These are phyloP conservation scores for Himalopsyche tibetana DNA, from an alignment of 2,888 invertebrate species.

Conservation along the genomic window DNA sequence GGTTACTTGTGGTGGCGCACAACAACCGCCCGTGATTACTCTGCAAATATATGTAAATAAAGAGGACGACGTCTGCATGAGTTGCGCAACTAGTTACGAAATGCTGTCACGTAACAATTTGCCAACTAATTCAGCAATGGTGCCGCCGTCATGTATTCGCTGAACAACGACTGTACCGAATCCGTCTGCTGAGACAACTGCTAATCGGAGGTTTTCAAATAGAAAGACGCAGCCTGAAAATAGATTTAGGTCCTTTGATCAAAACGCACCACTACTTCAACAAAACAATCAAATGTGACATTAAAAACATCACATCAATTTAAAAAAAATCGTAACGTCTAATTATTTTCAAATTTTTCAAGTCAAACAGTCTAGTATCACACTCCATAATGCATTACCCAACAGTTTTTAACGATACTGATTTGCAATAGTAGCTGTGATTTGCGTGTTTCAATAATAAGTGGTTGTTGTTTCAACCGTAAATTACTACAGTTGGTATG, in stretches of 20 bases:
- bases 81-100: conserved; percentile 53
- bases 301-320: too few relatives aligned
- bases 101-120: conserved; percentile 62
- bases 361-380: too few relatives aligned
- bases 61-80: conserved; percentile 36
- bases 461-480: too few relatives aligned
- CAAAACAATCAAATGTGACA: too few relatives aligned
- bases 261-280: too few relatives aligned
- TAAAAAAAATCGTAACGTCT: too few relatives aligned
- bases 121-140: conserved; percentile 60
- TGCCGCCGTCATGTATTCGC: conserved; percentile 11
- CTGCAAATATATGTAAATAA: conserved; percentile 47
- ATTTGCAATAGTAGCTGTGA: too few relatives aligned
- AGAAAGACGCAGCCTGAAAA: neutral
- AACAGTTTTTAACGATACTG: too few relatives aligned
- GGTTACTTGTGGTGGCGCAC: conserved; percentile 10
- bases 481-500: too few relatives aligned
- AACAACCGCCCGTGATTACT: conserved; percentile 47
- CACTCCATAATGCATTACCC: too few relatives aligned
- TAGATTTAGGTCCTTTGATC: neutral
- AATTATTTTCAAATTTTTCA: too few relatives aligned
- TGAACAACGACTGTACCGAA: neutral
- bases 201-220: conserved; percentile 22
- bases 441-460: too few relatives aligned
- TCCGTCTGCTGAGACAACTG: neutral